Evolutionary conservation across 2,888 invertebrate genomes (phyloP).

Genomic region (Chelonus formosanus): DNA sequence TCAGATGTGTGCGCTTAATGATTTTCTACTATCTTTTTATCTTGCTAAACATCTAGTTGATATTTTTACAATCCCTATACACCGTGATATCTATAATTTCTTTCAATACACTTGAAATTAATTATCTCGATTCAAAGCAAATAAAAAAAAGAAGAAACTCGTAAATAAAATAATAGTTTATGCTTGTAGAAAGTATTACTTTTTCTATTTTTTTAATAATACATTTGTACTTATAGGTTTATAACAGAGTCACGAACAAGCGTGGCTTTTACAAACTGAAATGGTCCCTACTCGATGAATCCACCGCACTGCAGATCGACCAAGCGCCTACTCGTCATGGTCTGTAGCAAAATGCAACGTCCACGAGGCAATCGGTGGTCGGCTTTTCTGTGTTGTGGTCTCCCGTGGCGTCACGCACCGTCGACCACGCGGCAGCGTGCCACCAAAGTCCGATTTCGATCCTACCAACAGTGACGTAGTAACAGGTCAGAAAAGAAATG

Average conservation of each 20-base stretch:
- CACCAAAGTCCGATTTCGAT: conserved; percentile 11
- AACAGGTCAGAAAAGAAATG: no score
- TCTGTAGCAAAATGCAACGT: conserved; percentile 47
- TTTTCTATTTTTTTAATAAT: no score
- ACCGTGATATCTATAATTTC: no score
- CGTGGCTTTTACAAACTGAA: no score
- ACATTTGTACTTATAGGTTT: no score
- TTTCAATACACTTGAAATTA: no score
- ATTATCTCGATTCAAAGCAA: no score
- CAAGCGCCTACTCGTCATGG: background rate
- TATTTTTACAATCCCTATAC: background rate
- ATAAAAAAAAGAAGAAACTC: no score
- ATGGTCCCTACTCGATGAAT: background rate
- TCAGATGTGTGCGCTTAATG: conserved; percentile 9
- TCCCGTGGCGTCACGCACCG: conserved; percentile 55
- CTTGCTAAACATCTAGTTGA: background rate
- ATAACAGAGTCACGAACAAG: no score
- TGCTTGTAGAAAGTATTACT: no score
- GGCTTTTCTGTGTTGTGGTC: conserved; percentile 57
- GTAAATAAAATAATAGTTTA: no score
- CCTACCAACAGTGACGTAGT: background rate
- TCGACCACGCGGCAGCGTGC: conserved; percentile 51
- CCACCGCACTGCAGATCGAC: conserved; percentile 3
- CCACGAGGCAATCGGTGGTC: conserved; percentile 44
- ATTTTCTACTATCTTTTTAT: conserved; percentile 12